Evolutionary conservation across 2,797 vertebrate genomes (phyloP).

Genomic region (Lagodon rhomboides): DNA sequence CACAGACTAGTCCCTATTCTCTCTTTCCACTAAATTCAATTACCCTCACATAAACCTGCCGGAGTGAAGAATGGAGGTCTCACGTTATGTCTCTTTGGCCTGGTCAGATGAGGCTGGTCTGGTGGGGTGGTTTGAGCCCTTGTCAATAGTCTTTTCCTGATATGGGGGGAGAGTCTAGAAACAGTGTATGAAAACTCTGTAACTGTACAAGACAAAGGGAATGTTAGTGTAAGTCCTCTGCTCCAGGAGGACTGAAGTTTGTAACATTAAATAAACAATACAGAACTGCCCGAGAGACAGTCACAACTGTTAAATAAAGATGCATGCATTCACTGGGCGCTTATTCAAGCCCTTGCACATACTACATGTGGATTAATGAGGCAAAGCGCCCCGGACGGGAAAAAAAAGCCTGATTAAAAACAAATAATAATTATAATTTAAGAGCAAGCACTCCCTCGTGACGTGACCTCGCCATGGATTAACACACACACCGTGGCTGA

Average conservation of each 20-base stretch:
- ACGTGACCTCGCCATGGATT: conserved; percentile 44
- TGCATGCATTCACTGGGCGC: conserved; percentile 22
- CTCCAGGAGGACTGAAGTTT: background rate
- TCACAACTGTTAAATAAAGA: conserved; percentile 27
- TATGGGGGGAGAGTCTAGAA: background rate
- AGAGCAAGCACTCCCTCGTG: conserved; percentile 31
- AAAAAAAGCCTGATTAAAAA: conserved; percentile 53
- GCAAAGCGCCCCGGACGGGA: conserved; percentile 15
- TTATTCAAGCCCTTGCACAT: conserved; percentile 30
- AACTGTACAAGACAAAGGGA: background rate
- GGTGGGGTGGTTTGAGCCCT: conserved; percentile 23
- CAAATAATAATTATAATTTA: conserved; percentile 43
- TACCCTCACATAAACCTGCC: conserved; percentile 67
- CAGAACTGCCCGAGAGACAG: conserved; percentile 15
- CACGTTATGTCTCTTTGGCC: conserved; percentile 47
- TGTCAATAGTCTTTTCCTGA: conserved; percentile 28
- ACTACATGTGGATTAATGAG: conserved; percentile 22
- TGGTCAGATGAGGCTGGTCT: conserved; percentile 37
- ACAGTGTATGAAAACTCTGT: conserved; percentile 2
- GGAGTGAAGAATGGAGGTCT: conserved; percentile 54
- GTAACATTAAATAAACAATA: conserved; percentile 23
- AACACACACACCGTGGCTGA: conserved; percentile 27
- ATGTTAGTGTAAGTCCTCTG: conserved; percentile 5
- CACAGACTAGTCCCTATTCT: conserved; percentile 60
- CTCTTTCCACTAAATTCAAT: conserved; percentile 71